These are phyloP conservation scores for Semicossyphus pulcher DNA, from an alignment of 2,113 vertebrate species.

Conservation along the genomic window DNA sequence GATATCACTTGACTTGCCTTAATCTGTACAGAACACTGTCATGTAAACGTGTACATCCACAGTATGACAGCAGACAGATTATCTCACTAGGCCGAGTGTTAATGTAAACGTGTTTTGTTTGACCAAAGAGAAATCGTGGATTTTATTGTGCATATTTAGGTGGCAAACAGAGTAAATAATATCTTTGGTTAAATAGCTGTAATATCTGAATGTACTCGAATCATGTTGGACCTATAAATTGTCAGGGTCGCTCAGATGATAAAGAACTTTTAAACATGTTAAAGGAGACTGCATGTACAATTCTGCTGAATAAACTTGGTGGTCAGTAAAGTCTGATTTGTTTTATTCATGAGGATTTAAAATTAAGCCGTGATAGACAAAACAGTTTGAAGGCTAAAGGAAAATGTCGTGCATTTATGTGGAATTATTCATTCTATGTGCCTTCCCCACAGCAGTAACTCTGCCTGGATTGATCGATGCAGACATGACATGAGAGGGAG, in stretches of 20 bases:
- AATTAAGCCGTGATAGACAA: too few relatives aligned
- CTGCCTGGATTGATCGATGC: too few relatives aligned
- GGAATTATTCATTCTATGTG: too few relatives aligned
- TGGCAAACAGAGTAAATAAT: slow-evolving; percentile 56
- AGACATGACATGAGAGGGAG: too few relatives aligned
- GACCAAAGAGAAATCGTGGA: slow-evolving; percentile 76
- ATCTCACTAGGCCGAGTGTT: slow-evolving; percentile 61
- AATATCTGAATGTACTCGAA: slow-evolving; percentile 76
- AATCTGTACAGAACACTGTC: slow-evolving; percentile 73
- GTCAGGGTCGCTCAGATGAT: slow-evolving; percentile 39
- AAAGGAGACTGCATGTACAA: slow-evolving; percentile 66
- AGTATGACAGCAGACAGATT: slow-evolving; percentile 57
- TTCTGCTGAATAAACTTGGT: slow-evolving; percentile 65
- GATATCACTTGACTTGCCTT: slow-evolving; percentile 80
- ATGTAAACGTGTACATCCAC: slow-evolving; percentile 47
- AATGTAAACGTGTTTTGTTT: slow-evolving; percentile 59
- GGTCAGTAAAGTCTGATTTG: not conserved
- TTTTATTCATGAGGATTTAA: slow-evolving; percentile 9
- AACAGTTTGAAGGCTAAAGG: too few relatives aligned
- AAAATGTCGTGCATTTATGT: too few relatives aligned
- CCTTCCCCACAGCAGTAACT: too few relatives aligned
- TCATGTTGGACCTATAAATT: slow-evolving; percentile 71
- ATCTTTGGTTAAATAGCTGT: slow-evolving; percentile 64
- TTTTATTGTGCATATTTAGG: slow-evolving; percentile 83
- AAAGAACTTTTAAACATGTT: slow-evolving; percentile 5